Base-by-base conservation (phyloP, 1,140 invertebrate genomes). In the Drosophila ohnishii region DNA sequence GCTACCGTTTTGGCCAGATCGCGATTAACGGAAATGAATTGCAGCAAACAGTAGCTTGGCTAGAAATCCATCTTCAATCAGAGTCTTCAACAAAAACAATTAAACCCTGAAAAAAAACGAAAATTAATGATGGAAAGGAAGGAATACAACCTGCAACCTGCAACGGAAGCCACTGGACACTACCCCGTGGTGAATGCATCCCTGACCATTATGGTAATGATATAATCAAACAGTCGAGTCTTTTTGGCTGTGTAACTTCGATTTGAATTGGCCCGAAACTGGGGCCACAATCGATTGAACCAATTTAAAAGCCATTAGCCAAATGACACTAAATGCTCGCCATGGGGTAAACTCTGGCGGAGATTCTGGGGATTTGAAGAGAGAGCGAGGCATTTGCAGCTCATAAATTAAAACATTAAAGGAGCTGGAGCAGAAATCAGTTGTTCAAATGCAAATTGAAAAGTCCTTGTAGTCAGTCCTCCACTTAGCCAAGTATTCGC, bases 361-460 rank as follows among this genome's bases (percentile, higher is more conserved):
- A 30, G 62, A 39, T 62, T 61, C 32, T 44, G 51, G 34, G 42
- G 42, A 60, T 61, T 73, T 80, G 69, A 44, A 48, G 25, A 22
- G 19, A 28, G 19, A 19, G 19, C 19, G 50, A 1, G 22, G 30
- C 53, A 71, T 80, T 81, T 62, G 50, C 56, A 87, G 83, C 63
- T 65, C 60, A 73, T 86, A 87, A 86, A 86, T 86, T 82, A 87
- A 87, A 86, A 87, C 83, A 86, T 86, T 82, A 82, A 75, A 42
- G 53, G 8, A 55, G 34, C 14, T 16, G 51, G 16, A 22, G 13
- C 35, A 53, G 48, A 19, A 34, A 11, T 32, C 45, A 39, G 48
- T 55, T 55, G 34, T 57, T 35, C 56, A 78, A 82, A 87, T 82
- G 75, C 63, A 87, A 82, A 86, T 79, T 80, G 57, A 85, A 77